phyloP scores from a whole-genome alignment of 2,797 vertebrate genomes.

The Pseudochaenichthys georgianus region DNA sequence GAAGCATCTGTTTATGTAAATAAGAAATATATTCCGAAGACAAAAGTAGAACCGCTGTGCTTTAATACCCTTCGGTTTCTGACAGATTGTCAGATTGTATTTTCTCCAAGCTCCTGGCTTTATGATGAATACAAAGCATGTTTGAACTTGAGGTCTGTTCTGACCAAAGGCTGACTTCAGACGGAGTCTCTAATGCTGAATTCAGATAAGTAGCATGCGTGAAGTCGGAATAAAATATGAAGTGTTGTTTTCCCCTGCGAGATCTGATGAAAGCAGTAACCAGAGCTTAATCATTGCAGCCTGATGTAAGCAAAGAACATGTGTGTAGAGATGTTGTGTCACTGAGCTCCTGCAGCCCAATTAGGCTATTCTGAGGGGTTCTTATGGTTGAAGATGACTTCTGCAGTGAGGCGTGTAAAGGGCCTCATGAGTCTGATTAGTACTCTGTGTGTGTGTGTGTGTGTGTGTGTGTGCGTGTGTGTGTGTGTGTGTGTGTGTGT shows the following conservation, averaged over 20 bases:
- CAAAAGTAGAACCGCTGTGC: slow-evolving; percentile 12
- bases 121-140: slow-evolving; percentile 32
- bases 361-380: slow-evolving; percentile 49
- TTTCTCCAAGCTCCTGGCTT: slow-evolving; percentile 7
- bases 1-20: too few species aligned
- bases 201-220: slow-evolving; percentile 33
- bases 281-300: slow-evolving; percentile 30
- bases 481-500: too few species aligned
- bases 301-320: slow-evolving; percentile 31
- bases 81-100: background rate
- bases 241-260: slow-evolving; percentile 41
- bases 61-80: slow-evolving; percentile 1
- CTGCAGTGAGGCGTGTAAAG: slow-evolving; percentile 54
- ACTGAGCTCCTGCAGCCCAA: slow-evolving; percentile 40
- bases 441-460: background rate
- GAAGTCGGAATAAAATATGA: slow-evolving; percentile 52
- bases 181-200: slow-evolving; percentile 56
- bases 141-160: slow-evolving; percentile 41
- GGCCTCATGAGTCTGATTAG: slow-evolving; percentile 75
- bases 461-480: too few species aligned
- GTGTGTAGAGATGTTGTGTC: slow-evolving; percentile 31
- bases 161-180: slow-evolving; percentile 50
- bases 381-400: slow-evolving; percentile 34
- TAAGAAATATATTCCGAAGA: slow-evolving; percentile 18
- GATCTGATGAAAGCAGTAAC: slow-evolving; percentile 47